phyloP scores from a whole-genome alignment of 2,888 invertebrate genomes.

The Tethea ocularis region DNA sequence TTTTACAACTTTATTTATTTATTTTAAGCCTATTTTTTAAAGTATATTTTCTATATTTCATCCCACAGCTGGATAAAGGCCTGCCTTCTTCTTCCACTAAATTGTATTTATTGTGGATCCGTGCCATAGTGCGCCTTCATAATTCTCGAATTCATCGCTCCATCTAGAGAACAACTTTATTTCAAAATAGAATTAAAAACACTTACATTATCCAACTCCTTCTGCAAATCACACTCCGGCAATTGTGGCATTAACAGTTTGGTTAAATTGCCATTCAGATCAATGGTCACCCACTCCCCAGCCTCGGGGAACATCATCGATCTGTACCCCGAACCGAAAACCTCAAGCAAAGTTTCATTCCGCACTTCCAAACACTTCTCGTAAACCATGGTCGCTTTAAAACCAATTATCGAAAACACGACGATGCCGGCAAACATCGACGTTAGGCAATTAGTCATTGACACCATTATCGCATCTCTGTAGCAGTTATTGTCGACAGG shows the following conservation, averaged over 20 bases:
- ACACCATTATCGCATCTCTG: constrained; percentile 96
- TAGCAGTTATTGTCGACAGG: constrained; percentile 98
- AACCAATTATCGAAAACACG: constrained; percentile 97
- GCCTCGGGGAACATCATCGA: constrained; percentile 80
- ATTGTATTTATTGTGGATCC: too few relatives aligned
- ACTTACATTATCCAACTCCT: constrained; percentile 94
- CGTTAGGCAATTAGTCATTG: constrained; percentile 96
- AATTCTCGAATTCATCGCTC: too few relatives aligned
- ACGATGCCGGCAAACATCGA: constrained; percentile 98
- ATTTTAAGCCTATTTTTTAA: too few relatives aligned
- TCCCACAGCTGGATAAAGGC: too few relatives aligned
- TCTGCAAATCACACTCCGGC: constrained; percentile 91
- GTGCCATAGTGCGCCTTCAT: too few relatives aligned
- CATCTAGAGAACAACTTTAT: too few relatives aligned
- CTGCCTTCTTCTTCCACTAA: too few relatives aligned
- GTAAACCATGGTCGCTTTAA: constrained; percentile 94
- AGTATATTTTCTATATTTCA: too few relatives aligned
- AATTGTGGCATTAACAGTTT: constrained; percentile 86
- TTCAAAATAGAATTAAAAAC: too few relatives aligned
- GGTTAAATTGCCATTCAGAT: constrained; percentile 80
- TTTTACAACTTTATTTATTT: too few relatives aligned
- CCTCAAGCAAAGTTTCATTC: constrained; percentile 83
- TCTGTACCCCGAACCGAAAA: constrained; percentile 80
- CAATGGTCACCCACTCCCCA: constrained; percentile 81
- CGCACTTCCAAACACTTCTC: constrained; percentile 88